Percentiles rank a stretch among this genome's conserved stretches.
These are phyloP conservation scores for Paramormyrops hopkinsi DNA, from an alignment of 2,797 vertebrate genomes.

Conservation along the genomic window DNA sequence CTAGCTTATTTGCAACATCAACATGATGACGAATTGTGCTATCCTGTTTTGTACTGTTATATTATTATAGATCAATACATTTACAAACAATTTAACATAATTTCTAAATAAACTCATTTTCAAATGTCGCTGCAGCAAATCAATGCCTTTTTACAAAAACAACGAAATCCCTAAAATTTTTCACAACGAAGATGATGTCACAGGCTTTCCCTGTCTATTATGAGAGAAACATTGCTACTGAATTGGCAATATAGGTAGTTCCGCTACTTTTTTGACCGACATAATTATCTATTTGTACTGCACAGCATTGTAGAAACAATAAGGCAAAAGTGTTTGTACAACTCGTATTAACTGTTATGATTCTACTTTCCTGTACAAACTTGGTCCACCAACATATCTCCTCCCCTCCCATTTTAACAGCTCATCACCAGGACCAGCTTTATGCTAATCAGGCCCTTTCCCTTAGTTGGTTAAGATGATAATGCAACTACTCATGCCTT, in stretches of 20 bases:
- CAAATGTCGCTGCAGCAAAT: not conserved
- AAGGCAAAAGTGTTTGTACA: conserved; percentile 40
- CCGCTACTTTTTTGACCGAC: not conserved
- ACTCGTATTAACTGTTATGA: conserved; percentile 13
- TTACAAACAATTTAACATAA: not conserved
- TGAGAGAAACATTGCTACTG: not conserved
- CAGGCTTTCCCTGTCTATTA: not conserved
- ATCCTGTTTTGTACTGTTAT: conserved; percentile 27
- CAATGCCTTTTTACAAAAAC: not conserved
- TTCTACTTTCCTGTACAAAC: not conserved
- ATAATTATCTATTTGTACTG: not conserved
- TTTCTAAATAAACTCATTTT: not conserved
- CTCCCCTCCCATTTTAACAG: not conserved
- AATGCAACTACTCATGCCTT: not conserved
- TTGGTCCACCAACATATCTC: not conserved
- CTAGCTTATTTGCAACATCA: conserved; percentile 35
- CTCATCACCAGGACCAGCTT: not conserved
- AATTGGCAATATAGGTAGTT: not conserved
- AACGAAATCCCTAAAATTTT: not conserved
- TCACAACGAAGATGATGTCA: not conserved
- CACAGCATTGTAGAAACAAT: conserved; percentile 28
- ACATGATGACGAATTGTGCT: conserved; percentile 36
- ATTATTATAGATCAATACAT: not conserved
- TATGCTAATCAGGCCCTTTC: not conserved
- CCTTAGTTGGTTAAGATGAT: not conserved